Conservation (phyloP, 2,113 vertebrate species). For the Colius striatus region DNA sequence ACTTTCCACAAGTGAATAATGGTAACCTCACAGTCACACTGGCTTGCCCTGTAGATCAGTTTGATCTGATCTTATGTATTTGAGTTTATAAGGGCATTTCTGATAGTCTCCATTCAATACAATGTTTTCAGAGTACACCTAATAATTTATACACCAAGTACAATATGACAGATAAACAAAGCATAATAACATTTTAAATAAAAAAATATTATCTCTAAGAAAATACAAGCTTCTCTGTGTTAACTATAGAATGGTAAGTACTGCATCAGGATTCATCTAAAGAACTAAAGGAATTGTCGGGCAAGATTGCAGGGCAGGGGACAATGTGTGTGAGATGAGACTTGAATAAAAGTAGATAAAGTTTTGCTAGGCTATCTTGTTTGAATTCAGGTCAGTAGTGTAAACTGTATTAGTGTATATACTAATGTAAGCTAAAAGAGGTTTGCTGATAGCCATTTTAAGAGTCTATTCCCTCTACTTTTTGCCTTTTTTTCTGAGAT, state of each 20-base stretch:
- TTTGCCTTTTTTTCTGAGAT: not conserved
- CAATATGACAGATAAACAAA: not conserved
- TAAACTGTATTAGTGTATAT: not conserved
- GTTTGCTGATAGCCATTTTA: not conserved
- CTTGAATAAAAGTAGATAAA: not conserved
- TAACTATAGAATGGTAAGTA: not conserved
- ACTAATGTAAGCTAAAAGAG: not conserved
- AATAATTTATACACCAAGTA: not conserved
- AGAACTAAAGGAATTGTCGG: not conserved
- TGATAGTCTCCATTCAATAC: not conserved
- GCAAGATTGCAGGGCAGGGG: not conserved
- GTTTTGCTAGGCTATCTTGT: not conserved
- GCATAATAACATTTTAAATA: not conserved
- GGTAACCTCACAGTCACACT: not conserved
- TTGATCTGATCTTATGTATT: not conserved
- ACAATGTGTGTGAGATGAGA: not conserved
- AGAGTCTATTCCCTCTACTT: not conserved
- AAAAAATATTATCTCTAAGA: not conserved
- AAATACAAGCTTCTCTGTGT: not conserved
- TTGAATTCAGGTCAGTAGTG: not conserved
- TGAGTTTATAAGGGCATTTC: not conserved
- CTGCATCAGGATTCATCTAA: not conserved
- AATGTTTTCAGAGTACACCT: not conserved
- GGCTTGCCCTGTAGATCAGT: not conserved
- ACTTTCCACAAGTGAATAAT: not conserved